These are phyloP conservation scores for Crotalus tigris DNA, from an alignment of 2,113 vertebrate genomes.

Conservation along the genomic window DNA sequence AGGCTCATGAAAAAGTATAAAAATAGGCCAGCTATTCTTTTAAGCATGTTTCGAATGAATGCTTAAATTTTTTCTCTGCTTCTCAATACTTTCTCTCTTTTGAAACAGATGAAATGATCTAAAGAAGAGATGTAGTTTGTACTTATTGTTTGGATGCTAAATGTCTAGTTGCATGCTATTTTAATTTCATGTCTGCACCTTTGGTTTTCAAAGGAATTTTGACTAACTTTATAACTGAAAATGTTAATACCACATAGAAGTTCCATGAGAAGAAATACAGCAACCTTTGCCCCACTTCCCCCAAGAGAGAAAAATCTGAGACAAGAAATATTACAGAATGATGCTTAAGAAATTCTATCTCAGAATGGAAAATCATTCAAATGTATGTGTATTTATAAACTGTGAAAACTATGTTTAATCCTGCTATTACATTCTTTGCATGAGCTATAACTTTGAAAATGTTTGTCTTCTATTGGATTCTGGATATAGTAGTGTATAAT, in stretches of 20 bases:
- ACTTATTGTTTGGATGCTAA: not conserved
- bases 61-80: not conserved
- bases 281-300: not conserved
- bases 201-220: not conserved
- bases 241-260: not conserved
- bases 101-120: not conserved
- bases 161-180: not conserved
- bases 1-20: not conserved
- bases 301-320: not conserved
- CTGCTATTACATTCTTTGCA: not conserved
- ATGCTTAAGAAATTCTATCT: not conserved
- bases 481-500: not conserved
- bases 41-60: constrained; percentile 5
- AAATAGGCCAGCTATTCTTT: not conserved
- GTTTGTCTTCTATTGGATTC: not conserved
- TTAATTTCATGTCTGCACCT: not conserved
- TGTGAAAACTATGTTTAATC: not conserved
- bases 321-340: not conserved
- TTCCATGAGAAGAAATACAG: not conserved
- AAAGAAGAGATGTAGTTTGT: not conserved
- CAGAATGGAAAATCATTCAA: not conserved
- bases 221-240: not conserved
- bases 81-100: not conserved
- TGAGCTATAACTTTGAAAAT: not conserved
- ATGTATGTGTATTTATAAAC: not conserved